Conservation (phyloP, 1,140 invertebrate genomes). For the Aphidius ervi region DNA sequence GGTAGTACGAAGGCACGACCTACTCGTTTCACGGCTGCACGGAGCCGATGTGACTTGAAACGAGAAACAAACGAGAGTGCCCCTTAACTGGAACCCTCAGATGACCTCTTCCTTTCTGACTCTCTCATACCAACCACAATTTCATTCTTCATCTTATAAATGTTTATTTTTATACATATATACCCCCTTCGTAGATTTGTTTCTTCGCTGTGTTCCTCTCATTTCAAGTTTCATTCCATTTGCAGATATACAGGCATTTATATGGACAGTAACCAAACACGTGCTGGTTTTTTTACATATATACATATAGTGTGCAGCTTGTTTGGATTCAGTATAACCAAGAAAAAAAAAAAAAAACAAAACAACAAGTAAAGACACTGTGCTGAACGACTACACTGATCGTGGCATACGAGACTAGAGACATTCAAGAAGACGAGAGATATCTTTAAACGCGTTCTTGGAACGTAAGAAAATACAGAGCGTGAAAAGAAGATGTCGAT, state of each 20-base stretch:
- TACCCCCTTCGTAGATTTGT: too few relatives aligned
- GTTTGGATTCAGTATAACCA: too few relatives aligned
- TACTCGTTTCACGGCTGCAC: slow-evolving; percentile 36
- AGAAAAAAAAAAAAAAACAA: too few relatives aligned
- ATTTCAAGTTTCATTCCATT: too few relatives aligned
- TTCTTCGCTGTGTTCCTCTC: too few relatives aligned
- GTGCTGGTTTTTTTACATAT: slow-evolving; percentile 5
- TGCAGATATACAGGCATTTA: too few relatives aligned
- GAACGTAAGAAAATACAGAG: too few relatives aligned
- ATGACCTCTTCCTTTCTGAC: slow-evolving; percentile 14
- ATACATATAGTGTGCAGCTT: too few relatives aligned
- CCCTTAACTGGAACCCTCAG: slow-evolving; percentile 37
- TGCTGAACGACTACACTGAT: slow-evolving; percentile 23
- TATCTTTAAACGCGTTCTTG: neutral
- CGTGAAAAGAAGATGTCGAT: too few relatives aligned
- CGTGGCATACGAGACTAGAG: slow-evolving; percentile 44
- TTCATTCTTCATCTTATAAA: slow-evolving; percentile 5
- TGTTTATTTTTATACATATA: slow-evolving; percentile 8
- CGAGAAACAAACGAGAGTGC: slow-evolving; percentile 50
- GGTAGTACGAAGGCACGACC: slow-evolving; percentile 29
- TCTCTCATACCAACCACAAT: slow-evolving; percentile 11
- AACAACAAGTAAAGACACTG: neutral
- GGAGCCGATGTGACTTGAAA: slow-evolving; percentile 42
- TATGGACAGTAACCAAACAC: neutral
- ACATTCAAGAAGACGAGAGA: slow-evolving; percentile 22